Percentiles rank a stretch among this genome's conserved stretches.
Conservation (phyloP, 2,113 vertebrate species). For the Chaetodon auriga region DNA sequence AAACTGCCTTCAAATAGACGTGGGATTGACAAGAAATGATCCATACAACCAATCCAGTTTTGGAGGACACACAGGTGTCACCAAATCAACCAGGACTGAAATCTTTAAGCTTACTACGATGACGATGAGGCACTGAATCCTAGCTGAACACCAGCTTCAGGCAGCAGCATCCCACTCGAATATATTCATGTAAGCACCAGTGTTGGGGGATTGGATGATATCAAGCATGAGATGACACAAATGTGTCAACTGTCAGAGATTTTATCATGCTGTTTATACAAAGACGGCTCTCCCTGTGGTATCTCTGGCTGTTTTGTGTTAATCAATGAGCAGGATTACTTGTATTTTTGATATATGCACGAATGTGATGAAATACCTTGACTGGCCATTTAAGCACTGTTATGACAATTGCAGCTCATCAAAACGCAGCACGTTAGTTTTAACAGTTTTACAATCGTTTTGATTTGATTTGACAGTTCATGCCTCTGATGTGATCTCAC, state of each 20-base stretch:
- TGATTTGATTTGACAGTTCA: neutral
- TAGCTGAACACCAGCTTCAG: neutral
- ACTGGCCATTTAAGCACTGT: neutral
- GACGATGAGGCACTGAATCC: neutral
- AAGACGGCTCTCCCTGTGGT: neutral
- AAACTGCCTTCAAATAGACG: neutral
- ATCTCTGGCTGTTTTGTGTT: neutral
- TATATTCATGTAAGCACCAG: neutral
- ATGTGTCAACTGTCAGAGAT: neutral
- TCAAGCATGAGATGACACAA: neutral
- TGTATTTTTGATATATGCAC: neutral
- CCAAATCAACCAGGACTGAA: neutral
- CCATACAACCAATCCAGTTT: neutral
- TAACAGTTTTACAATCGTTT: neutral
- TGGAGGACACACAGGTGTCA: neutral
- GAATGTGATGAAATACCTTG: neutral
- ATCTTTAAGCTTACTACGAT: neutral
- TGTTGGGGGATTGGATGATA: neutral
- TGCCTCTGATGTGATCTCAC: neutral
- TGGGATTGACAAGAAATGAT: neutral
- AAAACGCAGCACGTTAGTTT: neutral
- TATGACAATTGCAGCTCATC: neutral
- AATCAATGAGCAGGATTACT: neutral
- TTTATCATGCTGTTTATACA: neutral
- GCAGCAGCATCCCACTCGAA: neutral